Percentiles rank a stretch among this genome's conserved stretches.
These are phyloP conservation scores for Cancer borealis DNA, from an alignment of 2,888 invertebrate species.

Conservation along the genomic window DNA sequence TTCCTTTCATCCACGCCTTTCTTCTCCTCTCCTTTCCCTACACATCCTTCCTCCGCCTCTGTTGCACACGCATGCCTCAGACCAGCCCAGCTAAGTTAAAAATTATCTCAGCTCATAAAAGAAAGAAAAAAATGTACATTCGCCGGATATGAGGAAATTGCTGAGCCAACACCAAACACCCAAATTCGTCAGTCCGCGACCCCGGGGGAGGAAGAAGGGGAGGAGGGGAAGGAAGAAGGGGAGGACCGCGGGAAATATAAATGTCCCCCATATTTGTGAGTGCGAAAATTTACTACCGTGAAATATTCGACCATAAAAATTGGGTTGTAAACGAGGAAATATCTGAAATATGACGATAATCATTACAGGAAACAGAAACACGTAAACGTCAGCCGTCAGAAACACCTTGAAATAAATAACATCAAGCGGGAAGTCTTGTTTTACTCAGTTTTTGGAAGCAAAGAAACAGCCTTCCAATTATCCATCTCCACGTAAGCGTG, in stretches of 20 bases:
- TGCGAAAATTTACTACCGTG: neutral
- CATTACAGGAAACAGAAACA: neutral
- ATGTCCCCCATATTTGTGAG: slow-evolving; percentile 17
- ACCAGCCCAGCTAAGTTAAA: neutral
- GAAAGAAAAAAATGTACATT: neutral
- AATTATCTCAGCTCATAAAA: neutral
- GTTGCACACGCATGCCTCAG: neutral
- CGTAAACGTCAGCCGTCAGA: neutral
- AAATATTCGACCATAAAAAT: slow-evolving; percentile 27
- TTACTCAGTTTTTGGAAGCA: neutral
- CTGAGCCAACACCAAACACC: neutral
- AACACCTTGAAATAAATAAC: neutral
- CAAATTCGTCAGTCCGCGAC: neutral
- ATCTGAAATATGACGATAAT: neutral
- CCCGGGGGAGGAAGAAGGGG: neutral
- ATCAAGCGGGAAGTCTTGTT: neutral
- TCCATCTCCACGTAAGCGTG: neutral
- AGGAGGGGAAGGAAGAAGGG: neutral
- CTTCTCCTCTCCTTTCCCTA: neutral
- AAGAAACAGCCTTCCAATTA: neutral
- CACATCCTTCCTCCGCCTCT: neutral
- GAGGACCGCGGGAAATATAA: slow-evolving; percentile 6
- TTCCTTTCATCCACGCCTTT: neutral
- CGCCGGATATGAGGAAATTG: neutral
- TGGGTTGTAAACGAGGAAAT: neutral